Evolutionary conservation across 1,140 invertebrate genomes (phyloP).

Genomic region (Centruroides vittatus): DNA sequence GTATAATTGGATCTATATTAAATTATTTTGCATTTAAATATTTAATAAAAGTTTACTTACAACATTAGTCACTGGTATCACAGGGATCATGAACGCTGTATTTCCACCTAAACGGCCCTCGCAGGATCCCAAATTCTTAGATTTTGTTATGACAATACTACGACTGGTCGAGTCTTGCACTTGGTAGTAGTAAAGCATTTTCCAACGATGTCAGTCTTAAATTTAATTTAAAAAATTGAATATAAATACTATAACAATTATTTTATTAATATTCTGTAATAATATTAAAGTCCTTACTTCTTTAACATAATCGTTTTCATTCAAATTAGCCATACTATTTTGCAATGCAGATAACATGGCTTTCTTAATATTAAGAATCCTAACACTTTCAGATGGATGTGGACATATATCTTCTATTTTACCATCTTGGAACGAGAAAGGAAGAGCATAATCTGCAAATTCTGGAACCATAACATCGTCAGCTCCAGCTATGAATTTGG

Average conservation of each 20-base stretch:
- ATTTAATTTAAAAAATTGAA: neutral
- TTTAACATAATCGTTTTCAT: conserved; percentile 50
- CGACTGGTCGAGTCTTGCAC: neutral
- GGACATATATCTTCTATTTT: conserved; percentile 32
- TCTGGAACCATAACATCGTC: too few species aligned
- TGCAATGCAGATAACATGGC: conserved; percentile 73
- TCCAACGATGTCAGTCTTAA: conserved; percentile 8
- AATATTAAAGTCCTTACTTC: conserved; percentile 37
- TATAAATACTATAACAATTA: too few species aligned
- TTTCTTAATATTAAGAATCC: conserved; percentile 75
- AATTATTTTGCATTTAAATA: too few species aligned
- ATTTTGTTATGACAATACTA: neutral
- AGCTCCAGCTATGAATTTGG: too few species aligned
- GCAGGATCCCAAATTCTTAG: conserved; percentile 7
- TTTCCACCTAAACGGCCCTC: neutral
- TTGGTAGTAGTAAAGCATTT: conserved; percentile 4
- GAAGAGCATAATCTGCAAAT: conserved; percentile 31
- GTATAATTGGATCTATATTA: too few species aligned
- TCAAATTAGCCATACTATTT: conserved; percentile 73
- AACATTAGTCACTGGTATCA: too few species aligned
- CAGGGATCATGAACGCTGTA: neutral
- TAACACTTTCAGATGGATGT: conserved; percentile 33
- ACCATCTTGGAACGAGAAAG: conserved; percentile 37
- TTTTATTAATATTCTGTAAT: too few species aligned
- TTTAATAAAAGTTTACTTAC: too few species aligned